Percentiles rank a stretch among this genome's conserved stretches.
phyloP scores from a whole-genome alignment of 1,140 invertebrate species.

The Proales similis region DNA sequence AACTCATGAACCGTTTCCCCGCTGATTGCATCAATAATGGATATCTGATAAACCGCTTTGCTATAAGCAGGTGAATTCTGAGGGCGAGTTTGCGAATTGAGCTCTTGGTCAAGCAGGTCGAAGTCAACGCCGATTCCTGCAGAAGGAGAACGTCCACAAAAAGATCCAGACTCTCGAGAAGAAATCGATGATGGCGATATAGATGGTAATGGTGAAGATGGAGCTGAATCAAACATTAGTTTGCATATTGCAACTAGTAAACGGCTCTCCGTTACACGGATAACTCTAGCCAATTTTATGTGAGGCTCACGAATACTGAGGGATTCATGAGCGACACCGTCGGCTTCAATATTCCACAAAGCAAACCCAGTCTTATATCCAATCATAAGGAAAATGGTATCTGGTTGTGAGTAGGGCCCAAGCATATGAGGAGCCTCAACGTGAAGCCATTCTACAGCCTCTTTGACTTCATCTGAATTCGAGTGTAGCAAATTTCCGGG shows the following conservation, averaged over 20 bases:
- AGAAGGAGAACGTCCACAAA: too few relatives aligned
- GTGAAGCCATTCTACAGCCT: constrained; percentile 31
- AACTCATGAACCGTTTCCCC: constrained; percentile 20
- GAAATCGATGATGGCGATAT: not conserved
- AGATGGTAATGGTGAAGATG: not conserved
- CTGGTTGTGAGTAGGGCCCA: not conserved
- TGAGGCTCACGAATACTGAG: constrained; percentile 20
- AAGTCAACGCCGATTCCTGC: too few relatives aligned
- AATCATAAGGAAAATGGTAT: constrained; percentile 14
- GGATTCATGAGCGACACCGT: constrained; percentile 15
- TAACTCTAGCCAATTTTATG: constrained; percentile 9
- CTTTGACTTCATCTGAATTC: constrained; percentile 17
- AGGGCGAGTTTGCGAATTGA: not conserved
- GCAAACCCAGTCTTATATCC: constrained; percentile 31
- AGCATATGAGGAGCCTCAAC: constrained; percentile 1
- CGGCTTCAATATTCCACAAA: constrained; percentile 23
- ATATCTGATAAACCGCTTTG: not conserved
- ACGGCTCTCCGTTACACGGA: constrained; percentile 9
- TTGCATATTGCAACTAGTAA: constrained; percentile 27
- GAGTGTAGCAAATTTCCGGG: not conserved
- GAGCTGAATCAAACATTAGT: not conserved
- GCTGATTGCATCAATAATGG: not conserved
- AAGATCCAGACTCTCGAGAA: too few relatives aligned
- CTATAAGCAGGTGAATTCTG: not conserved
- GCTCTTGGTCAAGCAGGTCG: constrained; percentile 21